Evolutionary conservation across 2,113 vertebrate genomes (phyloP).

Genomic region (Hymenochirus boettgeri): DNA sequence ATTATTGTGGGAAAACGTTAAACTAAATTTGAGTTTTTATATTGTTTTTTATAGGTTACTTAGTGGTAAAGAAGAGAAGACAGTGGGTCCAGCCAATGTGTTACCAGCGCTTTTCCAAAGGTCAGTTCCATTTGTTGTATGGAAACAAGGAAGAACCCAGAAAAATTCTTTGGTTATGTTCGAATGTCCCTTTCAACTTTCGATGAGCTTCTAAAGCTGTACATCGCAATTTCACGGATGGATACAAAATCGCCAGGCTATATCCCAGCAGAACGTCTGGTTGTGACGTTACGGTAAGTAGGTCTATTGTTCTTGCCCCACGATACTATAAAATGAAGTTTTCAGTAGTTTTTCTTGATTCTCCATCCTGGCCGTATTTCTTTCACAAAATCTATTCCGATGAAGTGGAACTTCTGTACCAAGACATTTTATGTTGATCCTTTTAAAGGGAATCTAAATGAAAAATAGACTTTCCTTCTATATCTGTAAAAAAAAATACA

Average conservation of each 20-base stretch:
- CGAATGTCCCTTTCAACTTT: conserved; percentile 16
- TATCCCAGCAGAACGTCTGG: conserved; percentile 13
- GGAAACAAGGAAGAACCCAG: conserved; percentile 6
- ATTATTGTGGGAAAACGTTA: background rate
- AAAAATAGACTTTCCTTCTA: too few species aligned
- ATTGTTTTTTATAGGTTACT: too few species aligned
- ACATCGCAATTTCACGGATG: background rate
- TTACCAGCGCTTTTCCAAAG: conserved; percentile 22
- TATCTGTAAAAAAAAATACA: too few species aligned
- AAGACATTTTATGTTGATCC: too few species aligned
- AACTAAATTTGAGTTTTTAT: too few species aligned
- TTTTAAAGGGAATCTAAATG: too few species aligned
- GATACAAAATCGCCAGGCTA: conserved; percentile 15
- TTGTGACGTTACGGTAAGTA: conserved; percentile 18
- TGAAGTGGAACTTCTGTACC: too few species aligned
- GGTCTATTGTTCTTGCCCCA: too few species aligned
- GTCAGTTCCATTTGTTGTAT: conserved; percentile 17
- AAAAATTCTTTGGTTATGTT: conserved; percentile 21
- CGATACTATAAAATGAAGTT: too few species aligned
- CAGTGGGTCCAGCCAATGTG: conserved; percentile 20
- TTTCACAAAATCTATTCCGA: too few species aligned
- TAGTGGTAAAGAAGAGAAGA: conserved; percentile 1
- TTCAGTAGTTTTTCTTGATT: too few species aligned
- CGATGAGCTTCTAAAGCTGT: conserved; percentile 13
- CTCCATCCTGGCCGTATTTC: too few species aligned